A percentile compares a stretch with the other conserved stretches of the same genome.
Conservation (phyloP, 2,797 vertebrate species). For the Labroides dimidiatus region DNA sequence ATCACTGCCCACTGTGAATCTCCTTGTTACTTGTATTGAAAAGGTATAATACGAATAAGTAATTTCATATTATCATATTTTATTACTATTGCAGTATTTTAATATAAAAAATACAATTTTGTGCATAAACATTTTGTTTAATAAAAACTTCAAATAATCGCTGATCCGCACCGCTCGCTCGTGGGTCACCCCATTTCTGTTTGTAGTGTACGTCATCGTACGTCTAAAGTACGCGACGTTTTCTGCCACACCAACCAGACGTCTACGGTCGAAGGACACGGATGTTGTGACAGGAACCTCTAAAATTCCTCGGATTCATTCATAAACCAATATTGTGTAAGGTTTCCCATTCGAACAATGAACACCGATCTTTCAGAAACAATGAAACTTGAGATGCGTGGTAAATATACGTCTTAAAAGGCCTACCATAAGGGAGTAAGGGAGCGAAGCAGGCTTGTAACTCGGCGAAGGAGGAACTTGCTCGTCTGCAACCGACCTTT, state of each 20-base stretch:
- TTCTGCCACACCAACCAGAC: constrained; percentile 3
- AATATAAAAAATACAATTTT: too few relatives aligned
- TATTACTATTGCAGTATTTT: too few relatives aligned
- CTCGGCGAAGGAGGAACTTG: constrained; percentile 2
- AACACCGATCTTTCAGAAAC: background rate
- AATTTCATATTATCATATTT: too few relatives aligned
- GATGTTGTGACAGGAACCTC: background rate
- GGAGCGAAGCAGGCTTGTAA: background rate
- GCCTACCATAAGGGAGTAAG: background rate
- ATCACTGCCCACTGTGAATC: too few relatives aligned
- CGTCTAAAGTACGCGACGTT: constrained; percentile 68
- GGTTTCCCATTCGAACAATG: background rate
- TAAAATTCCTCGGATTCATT: background rate
- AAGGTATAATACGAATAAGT: too few relatives aligned
- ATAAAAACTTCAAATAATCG: too few relatives aligned
- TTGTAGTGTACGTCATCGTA: rapidly evolving
- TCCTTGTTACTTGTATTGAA: too few relatives aligned
- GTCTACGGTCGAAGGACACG: constrained; percentile 55
- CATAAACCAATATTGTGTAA: rapidly evolving
- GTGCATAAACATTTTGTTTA: too few relatives aligned
- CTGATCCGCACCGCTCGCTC: too few relatives aligned
- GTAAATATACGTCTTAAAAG: background rate
- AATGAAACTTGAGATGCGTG: background rate
- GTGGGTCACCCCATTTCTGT: background rate
- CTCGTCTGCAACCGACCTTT: background rate